Conservation (phyloP, 1,140 invertebrate species). For the Drosophila dunni region DNA sequence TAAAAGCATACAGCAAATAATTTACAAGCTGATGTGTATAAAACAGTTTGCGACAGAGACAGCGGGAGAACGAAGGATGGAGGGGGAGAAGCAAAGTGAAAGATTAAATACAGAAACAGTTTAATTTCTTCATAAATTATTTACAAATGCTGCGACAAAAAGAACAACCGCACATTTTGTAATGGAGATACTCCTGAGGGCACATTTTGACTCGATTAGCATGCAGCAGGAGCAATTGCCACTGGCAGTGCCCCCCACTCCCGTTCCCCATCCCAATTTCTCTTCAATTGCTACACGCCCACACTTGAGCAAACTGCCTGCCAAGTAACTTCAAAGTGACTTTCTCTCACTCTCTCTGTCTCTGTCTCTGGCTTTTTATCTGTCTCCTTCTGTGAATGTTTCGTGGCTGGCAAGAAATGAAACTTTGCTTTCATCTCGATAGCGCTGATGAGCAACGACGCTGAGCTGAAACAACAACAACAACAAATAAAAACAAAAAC, state of each 20-base stretch:
- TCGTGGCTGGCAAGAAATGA: slow-evolving; percentile 23
- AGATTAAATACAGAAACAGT: slow-evolving; percentile 38
- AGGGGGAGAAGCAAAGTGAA: too few relatives aligned
- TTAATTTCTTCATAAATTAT: slow-evolving; percentile 60
- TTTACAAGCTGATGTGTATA: slow-evolving; percentile 11
- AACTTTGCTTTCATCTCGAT: slow-evolving; percentile 47
- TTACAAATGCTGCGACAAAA: slow-evolving; percentile 46
- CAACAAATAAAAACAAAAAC: neutral
- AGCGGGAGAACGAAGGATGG: neutral
- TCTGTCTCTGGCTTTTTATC: slow-evolving; percentile 9
- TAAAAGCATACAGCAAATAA: slow-evolving; percentile 24
- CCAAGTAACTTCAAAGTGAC: slow-evolving; percentile 47
- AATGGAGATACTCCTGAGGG: slow-evolving; percentile 30
- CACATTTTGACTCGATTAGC: slow-evolving; percentile 58
- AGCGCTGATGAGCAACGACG: slow-evolving; percentile 13
- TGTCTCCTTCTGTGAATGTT: slow-evolving; percentile 3
- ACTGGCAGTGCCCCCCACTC: slow-evolving; percentile 1
- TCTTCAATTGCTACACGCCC: neutral
- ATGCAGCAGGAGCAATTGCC: slow-evolving; percentile 46
- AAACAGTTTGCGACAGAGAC: neutral
- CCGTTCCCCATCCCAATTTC: too few relatives aligned
- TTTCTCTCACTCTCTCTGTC: slow-evolving; percentile 2
- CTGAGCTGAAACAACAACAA: neutral
- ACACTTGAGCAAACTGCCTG: slow-evolving; percentile 1
- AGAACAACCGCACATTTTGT: slow-evolving; percentile 28